Base-by-base conservation (phyloP, 2,888 invertebrate species). In the Megastigmus dorsalis region DNA sequence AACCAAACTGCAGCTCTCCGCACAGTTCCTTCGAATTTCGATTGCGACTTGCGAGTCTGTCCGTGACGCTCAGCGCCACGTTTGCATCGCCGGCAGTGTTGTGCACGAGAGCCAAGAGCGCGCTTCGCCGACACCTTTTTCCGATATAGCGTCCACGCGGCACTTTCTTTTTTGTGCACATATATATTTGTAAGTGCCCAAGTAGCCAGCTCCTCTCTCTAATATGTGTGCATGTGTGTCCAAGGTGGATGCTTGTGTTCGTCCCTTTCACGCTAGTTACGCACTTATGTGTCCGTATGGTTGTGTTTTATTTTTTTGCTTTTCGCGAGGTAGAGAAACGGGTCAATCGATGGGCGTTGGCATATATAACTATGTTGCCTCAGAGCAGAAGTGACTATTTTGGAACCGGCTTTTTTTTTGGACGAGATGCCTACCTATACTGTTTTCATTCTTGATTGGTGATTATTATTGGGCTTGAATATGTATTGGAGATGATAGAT, bases 281-380 rank as follows among this genome's bases (percentile, higher is more conserved):
- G 3, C 33, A 4, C 28, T 30, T 33, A 3, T 20, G 15, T 18
- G 43, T 13, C n/a, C 6, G 26, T 23, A 13, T 33, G 20, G 33
- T 6, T 45, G 15, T 7, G 63, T 23, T 23, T 6, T 5, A 26
- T 20, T 62, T 45, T 62, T 45, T 18, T 33, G 9, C 2, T 1
- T 20, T 9, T 18, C 9, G 13, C 13, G 5, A 20, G 20, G 1
- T 9, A n/a, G 13, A n/a, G 15, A 6, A 72, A 4, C 23, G 59
- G 66, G 52, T 73, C 72, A 23, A 66, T 73, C 57, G 30, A 43
- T 73, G 66, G 72, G 66, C 72, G 72, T 66, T 60, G 72, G 33
- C 60, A 45, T 52, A n/a, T 18, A 1, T 3, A n/a, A n/a, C n/a
- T n/a, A n/a, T n/a, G n/a, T n/a, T n/a, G n/a, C n/a, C n/a, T n/a